Evolutionary conservation across 2,797 vertebrate species (phyloP).

Genomic region (Crenuchus spilurus): DNA sequence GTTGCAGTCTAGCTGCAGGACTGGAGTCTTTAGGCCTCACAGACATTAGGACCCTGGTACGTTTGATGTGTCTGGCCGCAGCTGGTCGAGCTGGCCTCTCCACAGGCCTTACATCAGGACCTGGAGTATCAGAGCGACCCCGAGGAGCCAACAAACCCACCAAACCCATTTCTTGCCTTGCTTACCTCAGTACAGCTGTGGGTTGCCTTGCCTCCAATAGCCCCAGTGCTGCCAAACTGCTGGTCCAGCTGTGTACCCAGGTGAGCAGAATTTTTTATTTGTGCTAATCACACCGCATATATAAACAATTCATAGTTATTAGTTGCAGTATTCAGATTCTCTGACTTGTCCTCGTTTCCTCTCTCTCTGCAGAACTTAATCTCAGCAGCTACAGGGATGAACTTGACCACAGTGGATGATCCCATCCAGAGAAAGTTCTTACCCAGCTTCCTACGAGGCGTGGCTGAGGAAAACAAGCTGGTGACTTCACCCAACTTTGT

Average conservation of each 20-base stretch:
- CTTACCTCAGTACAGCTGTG: conserved; percentile 96
- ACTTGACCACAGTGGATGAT: conserved; percentile 95
- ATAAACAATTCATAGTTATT: too few relatives aligned
- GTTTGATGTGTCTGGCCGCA: conserved; percentile 95
- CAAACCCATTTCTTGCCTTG: conserved; percentile 96
- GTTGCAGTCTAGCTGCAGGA: conserved; percentile 95
- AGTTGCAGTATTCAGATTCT: too few relatives aligned
- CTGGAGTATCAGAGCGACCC: conserved; percentile 79
- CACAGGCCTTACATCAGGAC: conserved; percentile 76
- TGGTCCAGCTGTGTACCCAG: conserved; percentile 96
- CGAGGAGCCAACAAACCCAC: conserved; percentile 87
- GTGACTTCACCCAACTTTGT: conserved; percentile 97
- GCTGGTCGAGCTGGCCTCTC: conserved; percentile 94
- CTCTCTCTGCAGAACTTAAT: conserved; percentile 88
- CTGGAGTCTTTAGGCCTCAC: conserved; percentile 94
- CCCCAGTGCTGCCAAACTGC: conserved; percentile 91
- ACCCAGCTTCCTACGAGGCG: conserved; percentile 93
- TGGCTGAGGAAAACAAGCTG: conserved; percentile 96
- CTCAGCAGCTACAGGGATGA: conserved; percentile 96
- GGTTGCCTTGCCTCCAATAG: conserved; percentile 96
- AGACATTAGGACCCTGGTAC: conserved; percentile 94
- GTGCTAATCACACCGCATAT: not conserved
- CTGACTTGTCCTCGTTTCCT: not conserved
- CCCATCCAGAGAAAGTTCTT: conserved; percentile 96
- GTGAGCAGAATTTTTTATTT: conserved; percentile 59